Conservation (phyloP, 1,140 invertebrate species). For the Hyphantria cunea region DNA sequence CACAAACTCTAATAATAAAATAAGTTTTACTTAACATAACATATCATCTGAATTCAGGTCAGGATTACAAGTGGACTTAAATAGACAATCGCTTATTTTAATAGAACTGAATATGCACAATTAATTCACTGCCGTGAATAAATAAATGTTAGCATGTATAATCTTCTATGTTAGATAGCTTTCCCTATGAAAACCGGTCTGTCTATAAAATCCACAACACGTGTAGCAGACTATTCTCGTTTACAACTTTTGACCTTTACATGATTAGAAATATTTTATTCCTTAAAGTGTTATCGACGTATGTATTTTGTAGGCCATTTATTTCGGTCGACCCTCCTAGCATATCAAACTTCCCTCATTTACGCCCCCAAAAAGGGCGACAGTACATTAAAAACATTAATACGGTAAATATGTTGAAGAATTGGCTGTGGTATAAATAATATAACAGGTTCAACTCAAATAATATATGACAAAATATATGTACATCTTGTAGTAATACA, state of each 20-base stretch:
- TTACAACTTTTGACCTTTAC: slow-evolving; percentile 1
- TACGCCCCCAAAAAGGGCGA: slow-evolving; percentile 25
- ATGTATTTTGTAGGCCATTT: slow-evolving; percentile 17
- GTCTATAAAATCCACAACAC: slow-evolving; percentile 14
- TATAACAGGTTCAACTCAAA: too few species aligned
- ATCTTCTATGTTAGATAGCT: neutral
- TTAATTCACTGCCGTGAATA: slow-evolving; percentile 4
- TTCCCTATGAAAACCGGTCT: too few species aligned
- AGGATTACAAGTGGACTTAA: neutral
- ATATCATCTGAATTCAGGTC: neutral
- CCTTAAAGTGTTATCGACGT: neutral
- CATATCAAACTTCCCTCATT: slow-evolving; percentile 39
- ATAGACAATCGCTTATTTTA: neutral
- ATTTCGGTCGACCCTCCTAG: slow-evolving; percentile 29
- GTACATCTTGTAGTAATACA: too few species aligned
- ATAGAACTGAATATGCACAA: slow-evolving; percentile 1
- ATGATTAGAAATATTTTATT: neutral
- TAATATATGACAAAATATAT: too few species aligned
- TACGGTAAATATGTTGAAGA: neutral
- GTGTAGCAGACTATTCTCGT: slow-evolving; percentile 13
- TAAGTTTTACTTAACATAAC: too few species aligned
- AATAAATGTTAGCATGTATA: slow-evolving; percentile 12
- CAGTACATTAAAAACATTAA: slow-evolving; percentile 26
- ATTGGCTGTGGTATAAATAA: neutral
- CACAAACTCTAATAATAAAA: too few species aligned